Evolutionary conservation across 1,140 invertebrate genomes (phyloP).

Genomic region (Drosophila pandora): DNA sequence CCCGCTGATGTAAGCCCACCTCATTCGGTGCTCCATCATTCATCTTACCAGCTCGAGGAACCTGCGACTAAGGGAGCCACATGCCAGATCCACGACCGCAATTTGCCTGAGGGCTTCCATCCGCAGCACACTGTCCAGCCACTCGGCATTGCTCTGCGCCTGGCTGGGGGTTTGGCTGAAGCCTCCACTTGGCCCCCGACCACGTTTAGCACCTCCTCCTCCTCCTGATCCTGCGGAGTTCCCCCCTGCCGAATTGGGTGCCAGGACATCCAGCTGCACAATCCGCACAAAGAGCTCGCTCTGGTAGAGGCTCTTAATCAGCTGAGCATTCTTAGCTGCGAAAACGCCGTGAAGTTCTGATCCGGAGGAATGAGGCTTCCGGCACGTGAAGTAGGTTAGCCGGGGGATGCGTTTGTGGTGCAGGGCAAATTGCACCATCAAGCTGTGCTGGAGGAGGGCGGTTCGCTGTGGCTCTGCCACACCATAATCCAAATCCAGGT

Average conservation of each 20-base stretch:
- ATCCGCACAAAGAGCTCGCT: conserved; percentile 66
- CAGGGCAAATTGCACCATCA: conserved; percentile 57
- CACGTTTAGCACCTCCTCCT: conserved; percentile 4
- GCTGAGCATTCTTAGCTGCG: conserved; percentile 62
- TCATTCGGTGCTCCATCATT: not conserved
- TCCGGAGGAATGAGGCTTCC: conserved; percentile 33
- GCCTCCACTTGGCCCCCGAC: conserved; percentile 18
- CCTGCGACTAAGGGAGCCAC: conserved; percentile 70
- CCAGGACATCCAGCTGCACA: conserved; percentile 67
- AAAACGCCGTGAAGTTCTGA: conserved; percentile 50
- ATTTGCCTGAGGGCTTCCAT: conserved; percentile 69
- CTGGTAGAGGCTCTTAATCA: conserved; percentile 65
- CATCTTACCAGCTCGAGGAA: conserved; percentile 77
- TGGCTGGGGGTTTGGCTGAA: conserved; percentile 36
- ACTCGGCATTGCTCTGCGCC: conserved; percentile 51
- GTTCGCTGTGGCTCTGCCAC: conserved; percentile 34
- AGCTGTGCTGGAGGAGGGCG: conserved; percentile 45
- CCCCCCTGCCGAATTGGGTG: conserved; percentile 13
- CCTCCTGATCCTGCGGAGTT: conserved; percentile 1
- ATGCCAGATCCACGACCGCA: conserved; percentile 76
- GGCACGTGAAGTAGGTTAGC: conserved; percentile 78
- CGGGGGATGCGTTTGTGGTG: conserved; percentile 75
- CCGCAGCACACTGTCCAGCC: conserved; percentile 67
- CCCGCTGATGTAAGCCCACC: not conserved
- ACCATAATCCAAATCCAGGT: conserved; percentile 5